phyloP scores from a whole-genome alignment of 2,113 vertebrate genomes.

The Crotophaga sulcirostris region DNA sequence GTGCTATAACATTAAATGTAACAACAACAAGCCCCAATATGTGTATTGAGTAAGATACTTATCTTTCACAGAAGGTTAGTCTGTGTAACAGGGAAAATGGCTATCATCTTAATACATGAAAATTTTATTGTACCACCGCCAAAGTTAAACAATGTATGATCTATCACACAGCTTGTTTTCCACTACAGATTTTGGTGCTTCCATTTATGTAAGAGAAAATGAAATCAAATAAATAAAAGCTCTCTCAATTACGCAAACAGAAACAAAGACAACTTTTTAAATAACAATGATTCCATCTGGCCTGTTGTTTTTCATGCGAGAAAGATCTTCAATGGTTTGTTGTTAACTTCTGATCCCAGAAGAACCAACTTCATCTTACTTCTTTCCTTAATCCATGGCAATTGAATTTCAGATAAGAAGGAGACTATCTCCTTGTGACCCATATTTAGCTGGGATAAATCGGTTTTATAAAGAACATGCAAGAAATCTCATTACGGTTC shows the following conservation, averaged over 20 bases:
- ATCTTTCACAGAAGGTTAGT: not conserved
- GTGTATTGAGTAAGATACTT: not conserved
- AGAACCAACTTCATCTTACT: constrained; percentile 24
- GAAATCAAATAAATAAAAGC: not conserved
- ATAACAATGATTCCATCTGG: constrained; percentile 6
- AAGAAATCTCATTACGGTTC: constrained; percentile 23
- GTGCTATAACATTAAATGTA: not conserved
- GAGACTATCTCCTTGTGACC: constrained; percentile 31
- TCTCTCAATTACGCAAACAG: not conserved
- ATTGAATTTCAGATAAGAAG: constrained; percentile 4
- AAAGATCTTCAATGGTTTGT: not conserved
- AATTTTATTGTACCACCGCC: not conserved
- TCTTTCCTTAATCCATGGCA: constrained; percentile 21
- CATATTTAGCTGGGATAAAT: constrained; percentile 54
- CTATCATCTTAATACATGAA: not conserved
- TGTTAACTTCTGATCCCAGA: constrained; percentile 36
- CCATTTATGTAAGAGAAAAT: not conserved
- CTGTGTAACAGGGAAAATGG: not conserved
- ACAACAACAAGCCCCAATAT: not conserved
- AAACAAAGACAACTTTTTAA: not conserved
- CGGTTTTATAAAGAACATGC: not conserved
- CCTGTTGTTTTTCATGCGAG: not conserved
- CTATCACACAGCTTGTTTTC: not conserved
- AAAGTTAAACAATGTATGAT: not conserved
- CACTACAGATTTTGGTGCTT: not conserved